Evolutionary conservation across 2,797 vertebrate species (phyloP).

Genomic region (Champsocephalus gunnari): DNA sequence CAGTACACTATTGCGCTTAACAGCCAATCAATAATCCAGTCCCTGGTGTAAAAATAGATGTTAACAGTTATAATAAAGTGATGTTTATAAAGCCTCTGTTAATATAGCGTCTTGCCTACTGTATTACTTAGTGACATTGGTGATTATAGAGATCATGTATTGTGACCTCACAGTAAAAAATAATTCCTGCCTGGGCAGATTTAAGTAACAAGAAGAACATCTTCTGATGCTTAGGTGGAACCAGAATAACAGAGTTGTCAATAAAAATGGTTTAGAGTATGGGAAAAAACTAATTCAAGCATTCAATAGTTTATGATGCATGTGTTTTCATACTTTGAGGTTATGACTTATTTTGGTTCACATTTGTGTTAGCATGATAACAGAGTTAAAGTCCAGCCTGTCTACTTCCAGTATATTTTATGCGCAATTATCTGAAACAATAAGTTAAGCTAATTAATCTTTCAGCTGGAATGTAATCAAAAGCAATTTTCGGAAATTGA

Average conservation of each 20-base stretch:
- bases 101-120: not conserved
- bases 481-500: not conserved
- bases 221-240: not conserved
- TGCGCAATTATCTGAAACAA: not conserved
- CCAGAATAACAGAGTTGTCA: not conserved
- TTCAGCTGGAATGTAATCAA: too few relatives aligned
- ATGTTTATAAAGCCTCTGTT: not conserved
- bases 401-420: not conserved
- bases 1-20: not conserved
- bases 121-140: not conserved
- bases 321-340: not conserved
- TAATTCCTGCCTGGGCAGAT: not conserved
- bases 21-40: constrained; percentile 4
- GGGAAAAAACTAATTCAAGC: too few relatives aligned
- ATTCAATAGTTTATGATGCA: too few relatives aligned
- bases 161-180: not conserved
- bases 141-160: not conserved
- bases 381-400: not conserved
- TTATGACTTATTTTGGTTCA: not conserved
- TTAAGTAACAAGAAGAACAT: not conserved
- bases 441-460: not conserved
- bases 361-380: not conserved
- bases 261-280: not conserved
- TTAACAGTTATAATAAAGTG: not conserved
- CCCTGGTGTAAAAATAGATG: not conserved